phyloP scores from a whole-genome alignment of 2,888 invertebrate species.

The Tridacna gigas region DNA sequence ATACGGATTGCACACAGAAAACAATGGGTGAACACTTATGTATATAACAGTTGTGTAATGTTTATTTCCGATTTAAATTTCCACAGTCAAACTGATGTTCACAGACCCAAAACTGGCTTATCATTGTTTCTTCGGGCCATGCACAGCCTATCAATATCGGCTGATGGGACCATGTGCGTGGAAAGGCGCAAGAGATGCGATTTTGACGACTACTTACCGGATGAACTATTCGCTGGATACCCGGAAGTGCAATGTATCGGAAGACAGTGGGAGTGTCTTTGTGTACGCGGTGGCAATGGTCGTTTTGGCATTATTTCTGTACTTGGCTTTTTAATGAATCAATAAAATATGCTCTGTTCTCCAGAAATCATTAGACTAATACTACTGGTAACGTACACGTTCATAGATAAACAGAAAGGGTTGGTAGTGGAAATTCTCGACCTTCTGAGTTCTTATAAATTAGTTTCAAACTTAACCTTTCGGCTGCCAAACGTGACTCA shows the following conservation, averaged over 20 bases:
- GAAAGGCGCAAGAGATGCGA: slow-evolving; percentile 85
- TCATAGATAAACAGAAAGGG: too few species aligned
- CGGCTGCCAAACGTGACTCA: too few species aligned
- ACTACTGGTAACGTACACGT: too few species aligned
- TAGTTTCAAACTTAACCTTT: too few species aligned
- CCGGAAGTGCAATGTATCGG: neutral
- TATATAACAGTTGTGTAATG: neutral
- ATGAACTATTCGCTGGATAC: slow-evolving; percentile 65
- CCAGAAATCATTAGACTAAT: too few species aligned
- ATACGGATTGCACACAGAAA: too few species aligned
- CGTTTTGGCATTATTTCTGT: neutral
- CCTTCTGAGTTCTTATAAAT: too few species aligned
- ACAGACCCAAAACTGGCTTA: slow-evolving; percentile 77
- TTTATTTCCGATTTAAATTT: neutral
- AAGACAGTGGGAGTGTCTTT: slow-evolving; percentile 10
- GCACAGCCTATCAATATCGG: slow-evolving; percentile 84
- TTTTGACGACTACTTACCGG: slow-evolving; percentile 81
- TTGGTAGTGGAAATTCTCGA: too few species aligned
- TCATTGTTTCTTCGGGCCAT: slow-evolving; percentile 79
- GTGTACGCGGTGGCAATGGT: neutral
- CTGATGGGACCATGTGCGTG: slow-evolving; percentile 85
- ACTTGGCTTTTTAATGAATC: neutral
- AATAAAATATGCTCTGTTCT: too few species aligned
- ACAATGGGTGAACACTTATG: neutral
- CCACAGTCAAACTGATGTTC: slow-evolving; percentile 70